Evolutionary conservation across 2,888 invertebrate genomes (phyloP).

Genomic region (Temnothorax ravouxi): DNA sequence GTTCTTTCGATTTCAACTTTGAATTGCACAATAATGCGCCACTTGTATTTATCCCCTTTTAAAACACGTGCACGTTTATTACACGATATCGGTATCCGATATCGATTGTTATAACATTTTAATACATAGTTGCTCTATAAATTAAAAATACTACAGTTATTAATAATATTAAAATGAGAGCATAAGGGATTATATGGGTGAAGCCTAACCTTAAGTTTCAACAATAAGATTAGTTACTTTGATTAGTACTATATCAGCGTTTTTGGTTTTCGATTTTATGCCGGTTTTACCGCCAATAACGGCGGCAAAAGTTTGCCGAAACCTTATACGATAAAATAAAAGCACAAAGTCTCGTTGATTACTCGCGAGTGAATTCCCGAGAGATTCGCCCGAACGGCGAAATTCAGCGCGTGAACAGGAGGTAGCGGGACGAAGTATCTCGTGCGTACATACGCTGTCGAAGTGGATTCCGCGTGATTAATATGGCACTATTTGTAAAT

Average conservation of each 20-base stretch:
- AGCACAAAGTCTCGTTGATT: not conserved
- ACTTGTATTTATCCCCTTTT: not conserved
- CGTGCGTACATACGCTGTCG: constrained; percentile 2
- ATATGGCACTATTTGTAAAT: constrained; percentile 66
- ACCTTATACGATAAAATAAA: not conserved
- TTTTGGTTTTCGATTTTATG: not conserved
- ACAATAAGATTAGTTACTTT: not conserved
- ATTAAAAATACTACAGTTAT: constrained; percentile 1
- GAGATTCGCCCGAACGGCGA: not conserved
- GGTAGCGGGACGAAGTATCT: constrained; percentile 2
- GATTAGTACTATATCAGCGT: not conserved
- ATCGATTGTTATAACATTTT: constrained; percentile 2
- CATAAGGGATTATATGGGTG: not conserved
- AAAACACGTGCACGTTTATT: not conserved
- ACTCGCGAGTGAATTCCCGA: not conserved
- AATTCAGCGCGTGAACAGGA: not conserved
- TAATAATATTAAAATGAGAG: not conserved
- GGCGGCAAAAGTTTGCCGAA: not conserved
- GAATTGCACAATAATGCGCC: not conserved
- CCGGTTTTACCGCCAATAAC: not conserved
- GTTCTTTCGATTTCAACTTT: not conserved
- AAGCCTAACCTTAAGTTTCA: not conserved
- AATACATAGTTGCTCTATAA: constrained; percentile 6
- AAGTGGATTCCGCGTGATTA: constrained; percentile 51
- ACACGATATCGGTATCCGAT: not conserved